Conservation (phyloP, 2,888 invertebrate genomes). For the Drosophila macrospina region DNA sequence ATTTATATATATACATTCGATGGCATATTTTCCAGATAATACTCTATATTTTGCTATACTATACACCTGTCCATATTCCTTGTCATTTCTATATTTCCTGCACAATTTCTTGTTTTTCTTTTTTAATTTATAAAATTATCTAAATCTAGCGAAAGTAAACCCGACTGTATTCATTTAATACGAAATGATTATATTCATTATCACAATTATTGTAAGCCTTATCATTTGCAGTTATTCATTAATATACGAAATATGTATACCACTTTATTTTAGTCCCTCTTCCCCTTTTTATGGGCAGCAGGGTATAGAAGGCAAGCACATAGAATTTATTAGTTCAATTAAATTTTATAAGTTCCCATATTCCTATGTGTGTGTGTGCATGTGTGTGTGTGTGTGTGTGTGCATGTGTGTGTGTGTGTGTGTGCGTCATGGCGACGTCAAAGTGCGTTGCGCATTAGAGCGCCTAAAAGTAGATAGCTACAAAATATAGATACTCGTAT, state of each 20-base stretch:
- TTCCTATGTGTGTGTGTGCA: conserved; percentile 26
- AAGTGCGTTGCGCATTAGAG: conserved; percentile 58
- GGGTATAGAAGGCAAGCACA: conserved; percentile 48
- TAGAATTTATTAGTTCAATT: conserved; percentile 76
- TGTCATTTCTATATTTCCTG: too few relatives aligned
- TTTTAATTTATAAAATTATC: too few relatives aligned
- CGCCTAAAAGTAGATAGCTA: conserved; percentile 55
- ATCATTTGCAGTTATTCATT: neutral
- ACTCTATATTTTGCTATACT: too few relatives aligned
- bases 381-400: conserved; percentile 19
- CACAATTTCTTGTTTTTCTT: too few relatives aligned
- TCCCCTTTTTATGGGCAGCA: conserved; percentile 17
- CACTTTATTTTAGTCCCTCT: conserved; percentile 17
- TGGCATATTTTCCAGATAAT: too few relatives aligned
- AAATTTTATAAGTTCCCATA: conserved; percentile 72
- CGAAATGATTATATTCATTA: neutral
- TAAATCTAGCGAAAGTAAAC: too few relatives aligned
- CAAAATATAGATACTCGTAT: conserved; percentile 16
- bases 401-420: conserved; percentile 23
- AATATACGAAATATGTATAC: neutral
- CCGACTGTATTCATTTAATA: neutral
- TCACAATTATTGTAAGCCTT: neutral
- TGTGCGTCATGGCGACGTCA: conserved; percentile 52
- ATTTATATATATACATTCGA: too few relatives aligned
- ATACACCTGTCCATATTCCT: too few relatives aligned